Evolutionary conservation across 2,797 vertebrate species (phyloP), one percentile per base, ranked within the genome.

Genomic region (Galaxias olidus): DNA sequence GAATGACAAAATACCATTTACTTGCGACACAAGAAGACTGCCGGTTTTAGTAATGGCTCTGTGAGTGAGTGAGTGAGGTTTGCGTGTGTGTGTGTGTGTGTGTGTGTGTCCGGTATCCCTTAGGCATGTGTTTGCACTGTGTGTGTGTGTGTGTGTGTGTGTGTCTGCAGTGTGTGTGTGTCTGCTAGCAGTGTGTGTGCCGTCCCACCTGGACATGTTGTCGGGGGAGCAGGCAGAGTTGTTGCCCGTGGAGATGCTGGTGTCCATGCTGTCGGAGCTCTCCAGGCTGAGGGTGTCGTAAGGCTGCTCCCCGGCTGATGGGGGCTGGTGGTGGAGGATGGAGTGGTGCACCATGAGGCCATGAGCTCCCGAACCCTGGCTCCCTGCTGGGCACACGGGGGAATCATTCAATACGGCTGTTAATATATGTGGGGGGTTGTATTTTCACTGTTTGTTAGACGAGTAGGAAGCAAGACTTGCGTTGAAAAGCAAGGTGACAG

Each of bases 201-300:
- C 11, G 3, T 15, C 42, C 40, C 83, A 97, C 97, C 96, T 94
- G 87, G 94, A 96, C 88, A 94, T 76, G 86, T 93, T 96, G 82
- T 99, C 96, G 0, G 96, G 96, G 0, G 97, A 98, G 85, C 95
- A 98, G 59, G 94, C 95, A 0, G 97, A 99, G 87, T 94, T 94
- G 88, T 93, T 95, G 46, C 95, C 93, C 0, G 94, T 94, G 74
- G 97, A 99, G 67, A 98, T 84, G 78, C 94, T 98, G 84, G 97
- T 99, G 77, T 98, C 97, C 92, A 98, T 82, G 87, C 97, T 99
- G 91, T 99, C 97, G 0, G 97, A 99, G 89, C 97, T 99, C 88
- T 98, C 96, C 83, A 98, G 89, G 78, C 97, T 99, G 67, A 98
- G 90, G 0, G 97, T 98, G 90, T 98, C 97, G 0, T 98, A 98